Base-by-base conservation (phyloP, 2,797 vertebrate genomes). In the Neosilurus hyrtlii region DNA sequence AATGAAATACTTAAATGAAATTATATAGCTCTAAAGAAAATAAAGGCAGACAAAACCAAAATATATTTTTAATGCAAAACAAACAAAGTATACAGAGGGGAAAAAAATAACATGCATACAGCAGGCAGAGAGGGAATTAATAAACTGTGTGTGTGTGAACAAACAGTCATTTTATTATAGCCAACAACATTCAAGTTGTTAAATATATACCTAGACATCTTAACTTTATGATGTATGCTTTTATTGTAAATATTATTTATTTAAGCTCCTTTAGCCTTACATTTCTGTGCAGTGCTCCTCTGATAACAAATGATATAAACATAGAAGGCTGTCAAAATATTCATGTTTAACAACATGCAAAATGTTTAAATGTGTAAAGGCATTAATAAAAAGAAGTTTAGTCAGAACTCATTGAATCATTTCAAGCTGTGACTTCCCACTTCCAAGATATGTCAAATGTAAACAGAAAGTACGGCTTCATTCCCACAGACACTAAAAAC, bases 1-100 rank as follows among this genome's bases (percentile, higher is more conserved):
- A 51, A 26, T 49, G 9, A 65, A 66, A 79, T 62, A 54, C 49
- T 78, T 30, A 30, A 80, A 79, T 66, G 1, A 79, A 61, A 18
- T 15, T 26, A 54, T 49, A 1, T 12, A 26, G 51, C 52, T 54
- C 70, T 79, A 52, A 11, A 65, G 24, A 24, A 18, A 51, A 26
- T 63, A 65, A 18, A 35, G 49, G 24, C 20, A 54, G n/a, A 18
- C 77, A 30, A 67, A 43, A 54, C 30, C 77, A 67, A 51, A 54
- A 79, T 43, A 18, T 67, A 24, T 65, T 30, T 79, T 54, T 79
- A 26, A 68, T 54, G 62, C 57, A 62, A 62, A 1, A 77, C 35
- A 62, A 62, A 62, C 14, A 77, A 43, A 43, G 72, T 35, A 35
- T 22, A 20, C 26, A 20, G 16, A 74, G 16, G 15, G 4, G 14